Base-by-base conservation (phyloP, 2,797 vertebrate species). In the Nannoperca australis region DNA sequence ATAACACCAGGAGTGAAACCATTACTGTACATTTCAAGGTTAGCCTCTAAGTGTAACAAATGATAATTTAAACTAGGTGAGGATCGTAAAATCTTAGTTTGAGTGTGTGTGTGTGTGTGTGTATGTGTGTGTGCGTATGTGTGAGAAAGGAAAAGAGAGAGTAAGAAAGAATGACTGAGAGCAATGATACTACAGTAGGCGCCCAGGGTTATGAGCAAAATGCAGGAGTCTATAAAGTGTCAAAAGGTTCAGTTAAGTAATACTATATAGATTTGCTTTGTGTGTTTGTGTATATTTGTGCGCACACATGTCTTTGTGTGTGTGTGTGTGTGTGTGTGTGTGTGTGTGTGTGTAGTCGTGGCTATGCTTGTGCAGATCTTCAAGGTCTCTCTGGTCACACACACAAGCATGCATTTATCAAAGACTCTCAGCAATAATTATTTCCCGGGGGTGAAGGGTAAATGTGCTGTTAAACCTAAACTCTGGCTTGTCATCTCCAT, bases 381-480 rank as follows among this genome's bases (percentile, higher is more conserved):
- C 82, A 91, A 92, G 90, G 92, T 88, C 88, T 86, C 56, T 55
- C 24, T 86, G 79, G 78, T 86, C 71, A 63, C 15, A 75, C 84
- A 78, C 40, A 70, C 64, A 71, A 60, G 56, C 20, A 20, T 53
- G 67, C 77, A 81, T 88, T 87, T 78, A 84, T 92, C 87, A 90
- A 86, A 89, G 83, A 83, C 63, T 83, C 87, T 81, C 51, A 42
- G 76, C 56, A 14, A 85, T 85, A 85, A 91, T 88, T 69, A 82
- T 83, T 83, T 87, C 85, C 78, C 61, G 34, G 20, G 73, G 79
- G 84, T 89, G 85, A 89, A 89, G 91, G 87, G 82, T 83, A 89
- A 84, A 79, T 82, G 85, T 87, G 83, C 70, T 79, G 75, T 90
- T 86, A 89, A 83, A 83, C 73, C 85, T 81, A 87, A 87, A 88